Evolutionary conservation across 1,140 invertebrate genomes (phyloP), one percentile per base, ranked within the genome.

Genomic region (Magallana ariakensis): DNA sequence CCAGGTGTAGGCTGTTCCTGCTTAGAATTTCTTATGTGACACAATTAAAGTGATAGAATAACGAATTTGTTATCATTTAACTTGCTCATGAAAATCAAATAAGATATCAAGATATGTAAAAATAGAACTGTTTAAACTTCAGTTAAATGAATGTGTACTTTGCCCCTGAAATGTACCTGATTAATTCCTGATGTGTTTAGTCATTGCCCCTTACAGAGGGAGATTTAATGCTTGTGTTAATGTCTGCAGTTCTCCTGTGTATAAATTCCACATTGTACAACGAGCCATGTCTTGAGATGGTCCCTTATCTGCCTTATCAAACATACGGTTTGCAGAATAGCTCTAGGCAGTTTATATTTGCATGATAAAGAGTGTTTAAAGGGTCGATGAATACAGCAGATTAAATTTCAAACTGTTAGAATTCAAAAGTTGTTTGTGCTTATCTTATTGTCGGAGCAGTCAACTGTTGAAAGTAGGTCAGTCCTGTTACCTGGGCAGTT

Each of bases 361-460:
- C 85, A 86, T 86, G 85, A 86, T 86, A 86, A 86, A 86, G 80
- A 70, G 46, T 82, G 46, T 85, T 56, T 85, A 56, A 19, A 85
- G 84, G 66, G 66, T 19, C 54, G 85, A 55, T 86, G 85, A 86
- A 86, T 86, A 60, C 85, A 55, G 57, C 55, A 81, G 85, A 86
- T 86, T 86, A 86, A 75, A 62, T 75, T 26, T 57, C 85, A 86
- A 60, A 57, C 85, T 86, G 80, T 86, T 86, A 60, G 82, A 60
- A 54, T 60, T 60, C 55, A 84, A 56, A 84, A 84, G 66, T 75
- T 75, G 66, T 75, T 75, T 75, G 66, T 46, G 66, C 66, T 75
- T 75, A 75, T 75, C 66, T 75, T 26, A 75, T 75, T 75, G 66
- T 26, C 15, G 22, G 66, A 75, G 66, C 66, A 75, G 66, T 75